phyloP scores from a whole-genome alignment of 2,113 vertebrate genomes.

The Glaucidium brasilianum region DNA sequence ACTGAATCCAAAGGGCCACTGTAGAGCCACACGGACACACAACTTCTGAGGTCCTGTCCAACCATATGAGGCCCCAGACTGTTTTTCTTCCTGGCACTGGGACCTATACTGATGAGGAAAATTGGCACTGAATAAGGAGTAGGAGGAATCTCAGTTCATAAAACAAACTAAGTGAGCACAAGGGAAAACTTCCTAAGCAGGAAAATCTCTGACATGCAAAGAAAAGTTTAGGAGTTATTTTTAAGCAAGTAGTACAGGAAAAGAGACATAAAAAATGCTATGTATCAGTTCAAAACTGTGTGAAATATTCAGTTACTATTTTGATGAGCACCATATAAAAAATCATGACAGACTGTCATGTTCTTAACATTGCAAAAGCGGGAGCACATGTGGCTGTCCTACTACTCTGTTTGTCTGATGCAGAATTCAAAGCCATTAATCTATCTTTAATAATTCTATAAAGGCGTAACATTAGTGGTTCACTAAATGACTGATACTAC shows the following conservation, averaged over 20 bases:
- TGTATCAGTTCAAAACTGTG: background rate
- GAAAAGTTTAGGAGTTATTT: background rate
- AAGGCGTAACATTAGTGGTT: background rate
- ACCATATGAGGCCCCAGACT: background rate
- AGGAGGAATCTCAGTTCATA: constrained; percentile 9
- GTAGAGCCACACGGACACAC: background rate
- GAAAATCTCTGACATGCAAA: background rate
- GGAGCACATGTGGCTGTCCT: background rate
- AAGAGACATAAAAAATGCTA: background rate
- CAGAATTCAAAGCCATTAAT: constrained; percentile 22
- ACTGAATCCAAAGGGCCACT: background rate
- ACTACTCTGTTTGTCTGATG: background rate
- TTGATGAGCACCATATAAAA: background rate
- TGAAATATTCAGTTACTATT: background rate
- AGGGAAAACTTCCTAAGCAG: background rate
- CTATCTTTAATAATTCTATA: background rate
- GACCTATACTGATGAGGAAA: background rate
- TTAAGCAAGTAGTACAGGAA: background rate
- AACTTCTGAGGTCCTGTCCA: background rate
- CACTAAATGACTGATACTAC: background rate
- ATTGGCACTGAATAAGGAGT: background rate
- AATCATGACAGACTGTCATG: background rate
- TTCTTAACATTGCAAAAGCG: background rate
- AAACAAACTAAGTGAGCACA: constrained; percentile 20
- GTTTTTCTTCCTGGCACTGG: background rate